phyloP scores from a whole-genome alignment of 2,888 invertebrate genomes.

The Dusona sp. region DNA sequence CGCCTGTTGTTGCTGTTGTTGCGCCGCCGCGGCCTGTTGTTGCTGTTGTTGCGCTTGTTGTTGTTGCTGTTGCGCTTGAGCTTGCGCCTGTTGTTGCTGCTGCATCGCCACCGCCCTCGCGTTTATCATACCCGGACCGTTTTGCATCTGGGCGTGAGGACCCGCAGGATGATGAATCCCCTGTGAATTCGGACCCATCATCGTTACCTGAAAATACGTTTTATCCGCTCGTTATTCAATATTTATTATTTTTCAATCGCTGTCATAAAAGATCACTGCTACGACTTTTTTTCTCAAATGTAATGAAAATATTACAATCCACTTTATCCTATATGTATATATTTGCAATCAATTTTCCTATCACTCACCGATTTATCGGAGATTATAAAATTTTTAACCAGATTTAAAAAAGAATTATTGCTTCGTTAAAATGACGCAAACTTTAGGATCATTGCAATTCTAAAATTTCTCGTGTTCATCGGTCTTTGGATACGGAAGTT shows the following conservation, averaged over 20 bases:
- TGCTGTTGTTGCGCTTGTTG: slow-evolving; percentile 82
- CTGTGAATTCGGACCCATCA: slow-evolving; percentile 87
- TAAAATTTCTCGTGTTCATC: no score
- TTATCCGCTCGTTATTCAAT: background rate
- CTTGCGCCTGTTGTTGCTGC: slow-evolving; percentile 81
- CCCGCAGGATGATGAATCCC: slow-evolving; percentile 82
- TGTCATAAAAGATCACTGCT: no score
- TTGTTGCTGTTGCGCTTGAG: slow-evolving; percentile 85
- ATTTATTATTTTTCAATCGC: background rate
- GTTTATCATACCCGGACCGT: slow-evolving; percentile 90
- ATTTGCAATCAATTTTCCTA: no score
- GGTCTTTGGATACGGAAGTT: no score
- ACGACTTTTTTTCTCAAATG: no score
- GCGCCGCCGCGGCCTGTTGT: slow-evolving; percentile 82
- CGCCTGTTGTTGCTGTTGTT: slow-evolving; percentile 82
- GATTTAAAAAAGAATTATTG: no score
- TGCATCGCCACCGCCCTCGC: slow-evolving; percentile 85
- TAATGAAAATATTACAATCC: no score
- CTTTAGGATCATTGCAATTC: no score
- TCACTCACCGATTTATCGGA: no score
- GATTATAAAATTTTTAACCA: no score
- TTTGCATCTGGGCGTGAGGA: slow-evolving; percentile 87
- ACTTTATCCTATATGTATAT: no score
- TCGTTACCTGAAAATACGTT: slow-evolving; percentile 82
- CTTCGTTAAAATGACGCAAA: no score